Base-by-base conservation (phyloP, 2,888 invertebrate genomes). In the Leucophora obtusa region DNA sequence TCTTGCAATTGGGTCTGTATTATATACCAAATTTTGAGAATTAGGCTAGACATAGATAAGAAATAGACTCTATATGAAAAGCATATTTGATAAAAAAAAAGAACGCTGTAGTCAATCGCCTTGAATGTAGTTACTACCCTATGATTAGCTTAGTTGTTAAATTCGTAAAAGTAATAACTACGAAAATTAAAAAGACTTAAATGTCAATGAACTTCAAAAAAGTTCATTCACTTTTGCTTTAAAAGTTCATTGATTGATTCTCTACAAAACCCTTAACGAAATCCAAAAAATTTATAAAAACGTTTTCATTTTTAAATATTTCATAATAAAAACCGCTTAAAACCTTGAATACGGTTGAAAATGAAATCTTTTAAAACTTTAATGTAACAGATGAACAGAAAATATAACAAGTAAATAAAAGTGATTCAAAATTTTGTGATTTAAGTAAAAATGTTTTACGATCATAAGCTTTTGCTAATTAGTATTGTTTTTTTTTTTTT, bases 291-390 rank as follows among this genome's bases (percentile, higher is more conserved):
- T 47, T 2, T n/a, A n/a, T 28, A 7, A n/a, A 43, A 47, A 47
- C n/a, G 43, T 14, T 62, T 71, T 71, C 17, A 53, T 28, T 54
- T 47, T 54, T 54, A 5, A 21, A 33, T 33, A 50, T 60, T 18
- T 47, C 28, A 15, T 33, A 56, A 47, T 17, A 3, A 24, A 24
- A 53, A 10, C 4, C 53, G 24, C 2, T 11, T 11, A 38, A 69
- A 79, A 71, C 79, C 75, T 79, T 71, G 70, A 80, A 80, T 51
- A 65, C 76, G 72, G 63, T 70, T 76, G 76, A 76, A 81, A 81
- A 81, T 81, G 80, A 76, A 81, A 81, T 81, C 76, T 76, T 68
- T 56, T 35, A 7, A 66, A 80, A 76, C 72, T 80, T 80, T 76
- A 65, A 18, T 35, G 53, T 68, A 80, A 14, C 11, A 68, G 72